Evolutionary conservation across 2,113 vertebrate genomes (phyloP).

Genomic region (Podarcis muralis): DNA sequence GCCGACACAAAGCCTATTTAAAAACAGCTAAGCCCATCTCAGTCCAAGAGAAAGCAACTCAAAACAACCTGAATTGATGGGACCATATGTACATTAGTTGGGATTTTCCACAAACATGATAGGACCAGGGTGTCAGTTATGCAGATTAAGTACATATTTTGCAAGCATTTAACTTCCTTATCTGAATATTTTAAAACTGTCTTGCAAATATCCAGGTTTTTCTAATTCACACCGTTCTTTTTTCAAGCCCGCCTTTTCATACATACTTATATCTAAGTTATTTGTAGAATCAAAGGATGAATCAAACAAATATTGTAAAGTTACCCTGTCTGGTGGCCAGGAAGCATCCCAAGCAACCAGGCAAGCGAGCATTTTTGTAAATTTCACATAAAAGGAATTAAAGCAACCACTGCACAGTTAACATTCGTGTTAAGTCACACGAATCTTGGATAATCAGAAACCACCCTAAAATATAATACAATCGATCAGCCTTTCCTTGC

Average conservation of each 20-base stretch:
- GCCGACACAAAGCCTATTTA: no score
- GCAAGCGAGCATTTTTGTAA: background rate
- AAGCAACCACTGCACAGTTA: background rate
- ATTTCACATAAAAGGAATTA: background rate
- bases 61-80: no score
- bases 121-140: background rate
- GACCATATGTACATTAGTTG: no score
- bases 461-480: background rate
- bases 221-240: background rate
- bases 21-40: no score
- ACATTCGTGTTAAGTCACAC: background rate
- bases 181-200: background rate
- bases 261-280: background rate
- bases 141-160: background rate
- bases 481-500: background rate
- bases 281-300: background rate
- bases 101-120: no score
- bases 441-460: background rate
- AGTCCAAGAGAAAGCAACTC: no score
- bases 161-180: background rate
- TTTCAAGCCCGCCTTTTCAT: background rate
- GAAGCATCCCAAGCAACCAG: background rate
- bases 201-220: background rate
- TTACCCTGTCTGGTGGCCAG: background rate
- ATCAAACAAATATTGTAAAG: background rate